Conservation (phyloP, 2,797 vertebrate genomes). For the Rhynchonycteris naso region DNA sequence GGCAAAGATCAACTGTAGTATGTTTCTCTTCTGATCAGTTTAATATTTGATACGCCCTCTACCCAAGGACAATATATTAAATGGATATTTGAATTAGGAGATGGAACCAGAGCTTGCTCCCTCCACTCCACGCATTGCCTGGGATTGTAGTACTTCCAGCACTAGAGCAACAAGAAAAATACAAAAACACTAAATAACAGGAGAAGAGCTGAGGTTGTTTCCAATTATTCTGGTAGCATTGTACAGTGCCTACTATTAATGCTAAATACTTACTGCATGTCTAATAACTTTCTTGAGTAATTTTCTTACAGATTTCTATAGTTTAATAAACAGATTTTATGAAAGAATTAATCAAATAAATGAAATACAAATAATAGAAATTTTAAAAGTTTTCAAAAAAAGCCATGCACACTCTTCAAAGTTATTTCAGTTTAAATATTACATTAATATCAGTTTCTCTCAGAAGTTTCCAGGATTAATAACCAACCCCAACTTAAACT, state of each 20-base stretch:
- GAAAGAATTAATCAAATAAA: constrained; percentile 48
- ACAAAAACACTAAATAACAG: background rate
- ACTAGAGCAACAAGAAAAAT: too few species aligned
- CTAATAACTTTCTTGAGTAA: constrained; percentile 46
- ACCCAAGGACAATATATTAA: too few species aligned
- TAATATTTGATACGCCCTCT: too few species aligned
- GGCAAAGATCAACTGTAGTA: too few species aligned
- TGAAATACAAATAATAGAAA: constrained; percentile 47
- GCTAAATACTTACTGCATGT: background rate
- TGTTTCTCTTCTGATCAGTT: too few species aligned
- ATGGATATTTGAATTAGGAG: too few species aligned
- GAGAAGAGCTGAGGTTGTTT: background rate
- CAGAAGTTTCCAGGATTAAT: constrained; percentile 27
- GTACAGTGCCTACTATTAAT: background rate
- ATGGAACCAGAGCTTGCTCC: too few species aligned
- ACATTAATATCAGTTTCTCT: constrained; percentile 15
- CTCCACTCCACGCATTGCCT: too few species aligned
- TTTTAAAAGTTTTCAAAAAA: constrained; percentile 5
- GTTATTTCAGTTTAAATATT: constrained; percentile 42
- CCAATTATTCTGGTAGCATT: constrained; percentile 20
- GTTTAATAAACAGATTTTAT: constrained; percentile 41
- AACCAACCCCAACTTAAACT: background rate
- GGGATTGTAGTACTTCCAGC: too few species aligned
- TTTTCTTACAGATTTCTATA: constrained; percentile 37
- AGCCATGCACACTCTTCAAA: constrained; percentile 32